Conservation (phyloP, 2,888 invertebrate genomes). For the Notodonta ziczac region DNA sequence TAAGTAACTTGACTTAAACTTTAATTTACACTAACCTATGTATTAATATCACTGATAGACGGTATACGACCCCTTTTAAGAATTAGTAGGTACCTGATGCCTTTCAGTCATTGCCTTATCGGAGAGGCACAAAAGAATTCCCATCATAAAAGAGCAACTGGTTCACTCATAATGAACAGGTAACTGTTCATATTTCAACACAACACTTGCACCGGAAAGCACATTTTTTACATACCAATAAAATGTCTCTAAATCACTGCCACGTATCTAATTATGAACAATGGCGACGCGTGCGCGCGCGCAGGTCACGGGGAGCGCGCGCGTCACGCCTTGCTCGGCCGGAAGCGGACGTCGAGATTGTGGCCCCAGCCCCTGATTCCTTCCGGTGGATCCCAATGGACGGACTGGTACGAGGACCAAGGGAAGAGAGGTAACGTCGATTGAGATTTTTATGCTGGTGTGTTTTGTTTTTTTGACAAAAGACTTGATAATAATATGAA, state of each 20-base stretch:
- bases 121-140: background rate
- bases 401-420: slow-evolving; percentile 23
- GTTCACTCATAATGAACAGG: background rate
- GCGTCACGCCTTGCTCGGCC: slow-evolving; percentile 59
- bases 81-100: background rate
- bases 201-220: slow-evolving; percentile 30
- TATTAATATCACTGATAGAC: too few species aligned
- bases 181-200: slow-evolving; percentile 2
- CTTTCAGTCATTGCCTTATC: background rate
- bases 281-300: slow-evolving; percentile 71
- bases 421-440: slow-evolving; percentile 14
- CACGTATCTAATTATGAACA: slow-evolving; percentile 45
- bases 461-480: too few species aligned
- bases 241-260: slow-evolving; percentile 37
- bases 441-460: slow-evolving; percentile 5
- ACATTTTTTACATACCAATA: slow-evolving; percentile 25
- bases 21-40: too few species aligned
- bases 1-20: too few species aligned
- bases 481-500: too few species aligned
- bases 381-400: slow-evolving; percentile 69
- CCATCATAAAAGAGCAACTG: too few species aligned
- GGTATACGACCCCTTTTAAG: too few species aligned
- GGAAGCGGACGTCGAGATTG: slow-evolving; percentile 83
- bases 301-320: slow-evolving; percentile 67
- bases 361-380: slow-evolving; percentile 80